phyloP scores from a whole-genome alignment of 2,888 invertebrate species.

The Aspidiotus destructor region DNA sequence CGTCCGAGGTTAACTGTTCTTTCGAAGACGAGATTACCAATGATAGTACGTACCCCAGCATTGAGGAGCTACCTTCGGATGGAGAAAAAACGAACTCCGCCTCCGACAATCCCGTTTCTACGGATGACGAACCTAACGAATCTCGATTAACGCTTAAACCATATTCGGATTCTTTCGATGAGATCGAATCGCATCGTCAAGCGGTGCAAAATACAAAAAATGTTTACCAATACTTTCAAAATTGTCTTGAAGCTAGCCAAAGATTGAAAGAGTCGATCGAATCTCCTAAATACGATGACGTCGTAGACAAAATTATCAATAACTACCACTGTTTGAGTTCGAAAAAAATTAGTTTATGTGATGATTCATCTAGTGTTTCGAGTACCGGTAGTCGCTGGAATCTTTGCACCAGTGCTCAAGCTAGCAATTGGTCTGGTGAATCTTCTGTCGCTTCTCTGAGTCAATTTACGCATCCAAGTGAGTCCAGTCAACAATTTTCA shows the following conservation, averaged over 20 bases:
- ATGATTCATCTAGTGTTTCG: neutral
- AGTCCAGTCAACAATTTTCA: too few species aligned
- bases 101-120: neutral
- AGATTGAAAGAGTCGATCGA: neutral
- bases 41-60: slow-evolving; percentile 15
- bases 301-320: slow-evolving; percentile 19
- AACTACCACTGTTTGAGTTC: slow-evolving; percentile 17
- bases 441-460: too few species aligned
- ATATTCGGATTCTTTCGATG: slow-evolving; percentile 25
- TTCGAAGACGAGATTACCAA: slow-evolving; percentile 17
- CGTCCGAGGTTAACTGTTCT: slow-evolving; percentile 11
- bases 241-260: neutral
- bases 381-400: too few species aligned
- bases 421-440: too few species aligned
- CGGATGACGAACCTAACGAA: slow-evolving; percentile 7
- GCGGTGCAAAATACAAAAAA: neutral
- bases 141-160: neutral
- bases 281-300: neutral
- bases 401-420: too few species aligned
- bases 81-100: neutral
- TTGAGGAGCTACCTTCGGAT: slow-evolving; percentile 13
- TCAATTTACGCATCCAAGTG: too few species aligned
- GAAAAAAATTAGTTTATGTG: neutral
- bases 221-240: neutral
- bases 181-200: slow-evolving; percentile 7